These are phyloP conservation scores for Apodemia mormo DNA, from an alignment of 2,888 invertebrate genomes.

Conservation along the genomic window DNA sequence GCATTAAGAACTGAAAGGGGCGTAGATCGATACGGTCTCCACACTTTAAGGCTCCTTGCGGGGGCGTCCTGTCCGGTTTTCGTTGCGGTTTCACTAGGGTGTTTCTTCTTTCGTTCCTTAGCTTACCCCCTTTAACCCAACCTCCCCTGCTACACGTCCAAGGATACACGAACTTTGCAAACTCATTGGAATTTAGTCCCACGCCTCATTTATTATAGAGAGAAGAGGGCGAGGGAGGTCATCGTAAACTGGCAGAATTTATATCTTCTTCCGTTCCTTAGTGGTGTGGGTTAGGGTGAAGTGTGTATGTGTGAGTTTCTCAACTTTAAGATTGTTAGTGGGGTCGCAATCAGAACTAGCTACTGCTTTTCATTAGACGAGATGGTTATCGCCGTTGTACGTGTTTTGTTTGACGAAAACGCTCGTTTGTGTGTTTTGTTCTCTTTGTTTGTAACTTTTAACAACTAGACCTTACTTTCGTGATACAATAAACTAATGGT, in stretches of 20 bases:
- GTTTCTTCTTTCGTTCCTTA: conserved; percentile 77
- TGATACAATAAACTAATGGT: conserved; percentile 30
- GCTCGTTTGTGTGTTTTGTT: conserved; percentile 54
- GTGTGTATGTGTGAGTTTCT: conserved; percentile 57
- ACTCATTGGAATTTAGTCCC: conserved; percentile 48
- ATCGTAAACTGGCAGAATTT: conserved; percentile 46
- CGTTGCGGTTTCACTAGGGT: conserved; percentile 50
- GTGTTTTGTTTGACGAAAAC: conserved; percentile 66
- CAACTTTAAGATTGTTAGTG: conserved; percentile 78
- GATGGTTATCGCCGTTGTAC: conserved; percentile 69
- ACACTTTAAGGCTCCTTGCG: conserved; percentile 66
- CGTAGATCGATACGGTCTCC: conserved; percentile 65
- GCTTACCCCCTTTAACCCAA: conserved; percentile 45
- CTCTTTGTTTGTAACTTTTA: conserved; percentile 40
- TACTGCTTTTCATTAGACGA: conserved; percentile 76
- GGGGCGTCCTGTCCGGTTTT: conserved; percentile 50
- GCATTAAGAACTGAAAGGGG: conserved; percentile 70
- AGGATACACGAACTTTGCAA: conserved; percentile 53
- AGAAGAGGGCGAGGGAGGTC: conserved; percentile 47
- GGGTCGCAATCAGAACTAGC: conserved; percentile 75
- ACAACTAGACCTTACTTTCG: conserved; percentile 28
- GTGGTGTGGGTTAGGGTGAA: conserved; percentile 51
- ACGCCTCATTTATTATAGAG: conserved; percentile 37
- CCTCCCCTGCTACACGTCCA: conserved; percentile 48
- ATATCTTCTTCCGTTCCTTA: conserved; percentile 62